A percentile compares a stretch with the other conserved stretches of the same genome.
Conservation (phyloP, 2,113 vertebrate species). For the Nematolebias whitei region DNA sequence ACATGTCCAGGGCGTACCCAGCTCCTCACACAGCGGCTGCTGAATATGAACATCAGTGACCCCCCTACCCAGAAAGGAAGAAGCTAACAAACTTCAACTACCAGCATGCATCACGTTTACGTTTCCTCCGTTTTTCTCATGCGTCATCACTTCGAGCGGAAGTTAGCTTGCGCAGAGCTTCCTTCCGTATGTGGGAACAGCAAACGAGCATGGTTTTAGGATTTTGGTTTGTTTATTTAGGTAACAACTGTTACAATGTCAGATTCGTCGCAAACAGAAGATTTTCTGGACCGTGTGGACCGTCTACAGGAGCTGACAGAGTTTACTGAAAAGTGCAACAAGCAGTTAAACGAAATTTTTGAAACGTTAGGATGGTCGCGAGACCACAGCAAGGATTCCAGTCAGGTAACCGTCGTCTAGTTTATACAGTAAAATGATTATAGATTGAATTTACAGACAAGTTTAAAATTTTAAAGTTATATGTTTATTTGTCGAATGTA, state of each 20-base stretch:
- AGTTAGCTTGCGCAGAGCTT: neutral
- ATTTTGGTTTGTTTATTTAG: neutral
- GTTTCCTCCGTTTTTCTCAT: no score
- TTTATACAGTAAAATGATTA: no score
- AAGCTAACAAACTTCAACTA: constrained; percentile 46
- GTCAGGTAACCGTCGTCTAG: neutral
- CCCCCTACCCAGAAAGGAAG: no score
- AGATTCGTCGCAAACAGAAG: neutral
- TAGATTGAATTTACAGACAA: no score
- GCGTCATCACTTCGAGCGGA: constrained; percentile 32
- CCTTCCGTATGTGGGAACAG: no score
- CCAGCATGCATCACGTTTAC: constrained; percentile 36
- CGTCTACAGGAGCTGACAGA: constrained; percentile 68
- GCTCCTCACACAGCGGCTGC: no score
- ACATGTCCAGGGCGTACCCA: no score
- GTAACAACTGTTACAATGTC: constrained; percentile 26
- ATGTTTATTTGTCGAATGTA: neutral
- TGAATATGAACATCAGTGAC: no score
- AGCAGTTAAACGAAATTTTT: constrained; percentile 66
- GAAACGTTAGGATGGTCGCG: constrained; percentile 71
- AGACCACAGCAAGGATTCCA: constrained; percentile 15
- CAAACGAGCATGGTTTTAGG: no score
- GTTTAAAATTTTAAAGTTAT: no score
- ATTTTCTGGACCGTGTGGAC: constrained; percentile 46
- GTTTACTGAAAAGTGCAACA: constrained; percentile 72